A percentile compares a stretch with the other conserved stretches of the same genome.
Evolutionary conservation across 2,888 invertebrate species (phyloP).

Genomic region (Smittia aterrima): DNA sequence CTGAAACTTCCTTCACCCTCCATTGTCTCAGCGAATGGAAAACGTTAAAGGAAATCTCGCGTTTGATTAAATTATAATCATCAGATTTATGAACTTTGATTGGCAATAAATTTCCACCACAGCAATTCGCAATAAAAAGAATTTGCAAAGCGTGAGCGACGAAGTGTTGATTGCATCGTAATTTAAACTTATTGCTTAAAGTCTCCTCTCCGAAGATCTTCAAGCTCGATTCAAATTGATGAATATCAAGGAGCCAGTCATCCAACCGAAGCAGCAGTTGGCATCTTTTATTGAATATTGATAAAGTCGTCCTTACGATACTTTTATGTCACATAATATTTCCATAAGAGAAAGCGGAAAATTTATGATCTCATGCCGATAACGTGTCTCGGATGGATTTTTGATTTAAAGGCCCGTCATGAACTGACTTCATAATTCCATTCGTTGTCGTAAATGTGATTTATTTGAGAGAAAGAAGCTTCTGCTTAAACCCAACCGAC

Average conservation of each 20-base stretch:
- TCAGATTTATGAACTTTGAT: conserved; percentile 35
- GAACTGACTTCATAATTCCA: conserved; percentile 2
- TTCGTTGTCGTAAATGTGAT: background rate
- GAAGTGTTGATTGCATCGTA: conserved; percentile 32
- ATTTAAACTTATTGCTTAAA: conserved; percentile 36
- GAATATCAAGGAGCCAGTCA: background rate
- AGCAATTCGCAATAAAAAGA: conserved; percentile 35
- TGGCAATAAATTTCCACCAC: conserved; percentile 39
- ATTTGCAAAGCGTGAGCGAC: background rate
- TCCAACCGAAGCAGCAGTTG: conserved; percentile 13
- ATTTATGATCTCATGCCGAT: conserved; percentile 12
- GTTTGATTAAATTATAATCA: conserved; percentile 42
- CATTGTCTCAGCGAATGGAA: background rate
- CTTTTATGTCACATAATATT: conserved; percentile 37
- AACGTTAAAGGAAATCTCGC: conserved; percentile 15
- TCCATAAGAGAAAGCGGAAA: conserved; percentile 18
- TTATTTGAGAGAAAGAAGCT: background rate
- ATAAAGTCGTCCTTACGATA: conserved; percentile 30
- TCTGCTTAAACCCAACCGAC: too few relatives aligned
- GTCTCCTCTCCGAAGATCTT: background rate
- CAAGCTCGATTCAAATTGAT: background rate
- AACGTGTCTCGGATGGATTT: conserved; percentile 15
- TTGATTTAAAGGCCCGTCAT: conserved; percentile 13
- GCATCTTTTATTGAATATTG: conserved; percentile 35
- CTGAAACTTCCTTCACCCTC: conserved; percentile 10